These are phyloP conservation scores for Momotus momota DNA, from an alignment of 2,797 vertebrate species.

Conservation along the genomic window DNA sequence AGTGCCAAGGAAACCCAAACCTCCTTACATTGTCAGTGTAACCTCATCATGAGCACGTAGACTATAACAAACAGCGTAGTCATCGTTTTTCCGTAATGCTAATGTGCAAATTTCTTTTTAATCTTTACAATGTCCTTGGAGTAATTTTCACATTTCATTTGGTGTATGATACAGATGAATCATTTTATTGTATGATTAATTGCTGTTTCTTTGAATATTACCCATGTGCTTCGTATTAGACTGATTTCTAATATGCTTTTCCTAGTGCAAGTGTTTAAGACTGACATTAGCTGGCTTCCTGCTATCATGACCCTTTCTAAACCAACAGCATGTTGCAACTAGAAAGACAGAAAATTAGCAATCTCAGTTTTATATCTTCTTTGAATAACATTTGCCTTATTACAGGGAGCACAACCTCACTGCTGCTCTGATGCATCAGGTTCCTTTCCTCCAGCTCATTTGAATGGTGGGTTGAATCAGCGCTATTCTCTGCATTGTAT, in stretches of 20 bases:
- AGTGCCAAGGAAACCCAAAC: neutral
- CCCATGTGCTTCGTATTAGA: neutral
- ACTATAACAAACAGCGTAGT: neutral
- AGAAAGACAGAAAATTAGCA: neutral
- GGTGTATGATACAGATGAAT: neutral
- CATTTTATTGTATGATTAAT: neutral
- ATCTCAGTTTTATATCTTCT: neutral
- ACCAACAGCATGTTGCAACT: neutral
- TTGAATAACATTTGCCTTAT: neutral
- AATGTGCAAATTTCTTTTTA: neutral
- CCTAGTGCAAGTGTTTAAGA: neutral
- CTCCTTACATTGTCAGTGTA: neutral
- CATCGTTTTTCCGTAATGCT: neutral
- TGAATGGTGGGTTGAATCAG: neutral
- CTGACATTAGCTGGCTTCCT: neutral
- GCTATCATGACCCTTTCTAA: neutral
- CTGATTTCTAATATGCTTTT: neutral
- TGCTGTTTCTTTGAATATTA: neutral
- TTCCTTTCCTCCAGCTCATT: neutral
- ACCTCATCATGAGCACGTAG: neutral
- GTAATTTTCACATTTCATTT: slow-evolving; percentile 3
- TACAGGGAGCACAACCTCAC: neutral
- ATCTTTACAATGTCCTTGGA: slow-evolving; percentile 16
- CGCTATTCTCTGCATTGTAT: neutral
- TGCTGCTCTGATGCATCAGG: neutral